phyloP scores from a whole-genome alignment of 2,888 invertebrate genomes.

The Apotomis turbidana region DNA sequence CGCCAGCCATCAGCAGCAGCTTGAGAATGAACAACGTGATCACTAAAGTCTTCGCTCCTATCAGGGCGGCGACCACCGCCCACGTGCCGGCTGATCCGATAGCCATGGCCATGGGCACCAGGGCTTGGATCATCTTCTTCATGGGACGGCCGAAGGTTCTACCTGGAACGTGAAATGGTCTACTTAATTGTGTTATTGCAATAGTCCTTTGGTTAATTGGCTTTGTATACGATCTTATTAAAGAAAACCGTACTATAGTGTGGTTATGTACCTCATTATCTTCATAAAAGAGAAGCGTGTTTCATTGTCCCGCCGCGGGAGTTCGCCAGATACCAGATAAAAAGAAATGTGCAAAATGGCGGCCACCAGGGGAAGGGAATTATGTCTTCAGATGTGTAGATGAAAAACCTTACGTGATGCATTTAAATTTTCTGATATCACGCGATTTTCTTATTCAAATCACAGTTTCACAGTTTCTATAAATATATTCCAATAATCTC shows the following conservation, averaged over 20 bases:
- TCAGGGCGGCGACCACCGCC: constrained; percentile 75
- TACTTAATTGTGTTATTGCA: not conserved
- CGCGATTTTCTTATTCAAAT: not conserved
- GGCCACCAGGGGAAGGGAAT: no score
- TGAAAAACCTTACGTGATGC: not conserved
- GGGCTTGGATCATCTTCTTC: constrained; percentile 69
- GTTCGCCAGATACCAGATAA: no score
- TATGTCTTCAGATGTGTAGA: not conserved
- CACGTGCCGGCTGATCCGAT: constrained; percentile 78
- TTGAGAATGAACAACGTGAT: constrained; percentile 72
- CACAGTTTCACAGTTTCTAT: no score
- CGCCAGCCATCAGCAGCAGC: constrained; percentile 70
- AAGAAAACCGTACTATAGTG: no score
- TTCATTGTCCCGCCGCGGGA: no score
- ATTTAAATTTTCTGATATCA: not conserved
- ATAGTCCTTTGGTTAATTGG: no score
- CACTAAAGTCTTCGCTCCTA: constrained; percentile 73
- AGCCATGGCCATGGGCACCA: constrained; percentile 76
- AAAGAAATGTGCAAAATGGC: no score
- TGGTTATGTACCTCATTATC: no score
- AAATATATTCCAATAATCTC: no score
- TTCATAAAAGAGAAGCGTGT: no score
- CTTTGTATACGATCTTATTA: no score
- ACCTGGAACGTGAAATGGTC: constrained; percentile 40
- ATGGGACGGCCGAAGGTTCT: constrained; percentile 76